Evolutionary conservation across 1,140 invertebrate genomes (phyloP).

Genomic region (Aphelenchoides fujianensis): DNA sequence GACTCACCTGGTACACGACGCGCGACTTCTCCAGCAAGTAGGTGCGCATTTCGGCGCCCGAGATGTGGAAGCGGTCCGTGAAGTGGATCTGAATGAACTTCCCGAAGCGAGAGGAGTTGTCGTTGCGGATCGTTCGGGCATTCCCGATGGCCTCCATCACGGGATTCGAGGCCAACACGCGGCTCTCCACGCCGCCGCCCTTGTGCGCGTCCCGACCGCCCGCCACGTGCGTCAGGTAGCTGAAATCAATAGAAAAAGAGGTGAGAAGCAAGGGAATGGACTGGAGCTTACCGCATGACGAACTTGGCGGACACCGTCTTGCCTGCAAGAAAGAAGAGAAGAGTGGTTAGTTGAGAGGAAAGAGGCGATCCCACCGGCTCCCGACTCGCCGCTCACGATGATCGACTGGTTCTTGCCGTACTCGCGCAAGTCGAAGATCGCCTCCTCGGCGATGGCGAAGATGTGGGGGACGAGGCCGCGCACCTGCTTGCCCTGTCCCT

Average conservation of each 20-base stretch:
- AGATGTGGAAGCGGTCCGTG: conserved; percentile 77
- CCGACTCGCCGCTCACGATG: conserved; percentile 85
- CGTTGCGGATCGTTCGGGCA: conserved; percentile 95
- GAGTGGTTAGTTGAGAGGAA: no score
- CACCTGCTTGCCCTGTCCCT: conserved; percentile 79
- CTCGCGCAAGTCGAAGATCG: conserved; percentile 67
- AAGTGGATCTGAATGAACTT: conserved; percentile 92
- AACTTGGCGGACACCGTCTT: conserved; percentile 99
- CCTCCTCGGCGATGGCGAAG: conserved; percentile 96
- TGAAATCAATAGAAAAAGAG: conserved; percentile 27
- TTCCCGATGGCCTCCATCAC: conserved; percentile 99
- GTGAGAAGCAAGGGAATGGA: no score
- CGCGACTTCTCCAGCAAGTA: conserved; percentile 94
- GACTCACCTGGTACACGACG: conserved; percentile 78
- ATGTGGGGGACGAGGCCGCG: conserved; percentile 95
- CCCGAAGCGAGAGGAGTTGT: conserved; percentile 92
- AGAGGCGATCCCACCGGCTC: no score
- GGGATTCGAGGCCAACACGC: conserved; percentile 92
- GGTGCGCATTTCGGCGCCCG: conserved; percentile 92
- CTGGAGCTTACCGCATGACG: conserved; percentile 91
- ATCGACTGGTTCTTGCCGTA: conserved; percentile 92
- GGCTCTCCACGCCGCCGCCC: conserved; percentile 90
- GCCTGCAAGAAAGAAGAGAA: no score
- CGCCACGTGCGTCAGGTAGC: conserved; percentile 85
- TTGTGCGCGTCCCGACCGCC: conserved; percentile 71